A percentile compares a stretch with the other conserved stretches of the same genome.
phyloP scores from a whole-genome alignment of 2,113 vertebrate species.

The Sander lucioperca region DNA sequence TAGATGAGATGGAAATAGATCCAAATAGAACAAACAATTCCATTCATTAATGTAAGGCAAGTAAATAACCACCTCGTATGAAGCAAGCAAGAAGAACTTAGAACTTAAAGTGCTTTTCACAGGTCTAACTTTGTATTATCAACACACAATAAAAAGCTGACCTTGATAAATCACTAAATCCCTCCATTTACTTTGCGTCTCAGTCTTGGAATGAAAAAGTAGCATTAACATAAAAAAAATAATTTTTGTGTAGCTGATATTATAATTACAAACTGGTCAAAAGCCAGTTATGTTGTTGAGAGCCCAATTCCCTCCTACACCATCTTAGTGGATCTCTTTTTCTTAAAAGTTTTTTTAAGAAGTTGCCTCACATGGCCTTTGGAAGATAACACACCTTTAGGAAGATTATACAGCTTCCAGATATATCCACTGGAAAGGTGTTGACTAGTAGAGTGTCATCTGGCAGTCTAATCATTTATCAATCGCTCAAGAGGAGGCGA shows the following conservation, averaged over 20 bases:
- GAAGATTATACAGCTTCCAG: neutral
- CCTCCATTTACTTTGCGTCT: no score
- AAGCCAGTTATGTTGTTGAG: neutral
- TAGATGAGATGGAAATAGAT: neutral
- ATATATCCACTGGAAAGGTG: neutral
- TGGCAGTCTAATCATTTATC: neutral
- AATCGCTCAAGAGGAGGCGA: slow-evolving; percentile 20
- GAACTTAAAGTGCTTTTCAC: no score
- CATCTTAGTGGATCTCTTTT: neutral
- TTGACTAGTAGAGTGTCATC: neutral
- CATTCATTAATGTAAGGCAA: neutral
- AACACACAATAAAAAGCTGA: no score
- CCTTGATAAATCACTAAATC: no score
- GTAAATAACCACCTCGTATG: neutral
- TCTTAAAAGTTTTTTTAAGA: neutral
- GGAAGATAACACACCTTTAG: neutral
- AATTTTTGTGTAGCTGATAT: neutral
- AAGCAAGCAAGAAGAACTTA: no score
- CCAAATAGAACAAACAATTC: neutral
- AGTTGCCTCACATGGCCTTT: neutral
- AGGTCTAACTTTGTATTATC: no score
- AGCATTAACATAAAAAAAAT: neutral
- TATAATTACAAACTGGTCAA: neutral
- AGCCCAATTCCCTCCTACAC: neutral
- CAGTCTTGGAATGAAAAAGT: no score